Base-by-base conservation (phyloP, 2,888 invertebrate species). In the Agrotis segetum region DNA sequence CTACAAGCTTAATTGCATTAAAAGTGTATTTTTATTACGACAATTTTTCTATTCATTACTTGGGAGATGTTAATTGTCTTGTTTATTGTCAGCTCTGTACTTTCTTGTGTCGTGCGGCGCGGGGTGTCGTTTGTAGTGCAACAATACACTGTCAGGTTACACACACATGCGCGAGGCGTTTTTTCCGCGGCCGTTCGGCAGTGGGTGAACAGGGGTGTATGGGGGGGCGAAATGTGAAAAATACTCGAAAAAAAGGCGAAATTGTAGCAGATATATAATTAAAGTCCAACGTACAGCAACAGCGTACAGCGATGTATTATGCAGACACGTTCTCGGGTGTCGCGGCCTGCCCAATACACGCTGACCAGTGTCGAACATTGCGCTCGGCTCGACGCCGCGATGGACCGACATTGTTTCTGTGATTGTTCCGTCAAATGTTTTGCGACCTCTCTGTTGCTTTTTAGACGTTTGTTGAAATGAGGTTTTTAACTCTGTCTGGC, bases 181-280 rank as follows among this genome's bases (percentile, higher is more conserved):
- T 95, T 95, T 95, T 92, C 91, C 92, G 93, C 92, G 94, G 91
- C 90, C 90, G 92, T 92, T 92, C 93, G 93, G 91, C 92, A 90
- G 91, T 88, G 92, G 92, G 90, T 88, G 91, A 86, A 88, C 67
- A 64, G 89, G 92, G 90, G 91, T 90, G 91, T 90, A 83, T 84
- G 86, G 93, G 94, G 93, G 91, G 92, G 89, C 89, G 92, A 96
- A 96, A 96, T 96, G 96, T 96, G 96, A 96, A 96, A 96, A 96
- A 96, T 96, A 96, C 96, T 96, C 96, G 95, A 96, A 96, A 96
- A 65, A 96, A 96, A 96, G 95, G 94, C 94, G 93, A 96, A 96
- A 96, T 96, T 96, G 96, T 96, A 95, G 95, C 96, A 96, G 96
- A 96, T 96, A 96, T 96, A 96, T 96, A 96, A 96, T 96, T 96